A percentile compares a stretch with the other conserved stretches of the same genome.
These are phyloP conservation scores for Pygoscelis adeliae DNA, from an alignment of 2,113 vertebrate genomes.

Conservation along the genomic window DNA sequence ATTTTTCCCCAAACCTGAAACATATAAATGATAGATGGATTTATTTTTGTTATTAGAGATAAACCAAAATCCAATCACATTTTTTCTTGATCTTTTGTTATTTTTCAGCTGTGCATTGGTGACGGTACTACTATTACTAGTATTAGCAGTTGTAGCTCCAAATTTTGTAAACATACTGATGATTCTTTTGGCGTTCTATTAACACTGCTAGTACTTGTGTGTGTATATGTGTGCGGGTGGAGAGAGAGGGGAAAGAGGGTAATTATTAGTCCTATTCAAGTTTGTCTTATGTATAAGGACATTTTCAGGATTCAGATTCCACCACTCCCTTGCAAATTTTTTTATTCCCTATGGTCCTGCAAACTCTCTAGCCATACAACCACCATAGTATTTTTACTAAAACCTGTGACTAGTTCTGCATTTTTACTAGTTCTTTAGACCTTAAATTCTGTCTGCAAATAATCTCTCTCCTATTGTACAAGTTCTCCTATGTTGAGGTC, in stretches of 20 bases:
- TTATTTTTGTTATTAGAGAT: background rate
- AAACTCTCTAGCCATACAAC: background rate
- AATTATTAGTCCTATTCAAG: background rate
- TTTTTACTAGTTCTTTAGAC: background rate
- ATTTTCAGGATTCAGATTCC: background rate
- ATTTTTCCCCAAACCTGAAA: background rate
- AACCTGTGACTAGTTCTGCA: background rate
- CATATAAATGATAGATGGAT: background rate
- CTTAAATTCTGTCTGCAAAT: background rate
- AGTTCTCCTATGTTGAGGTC: background rate
- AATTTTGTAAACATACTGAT: background rate
- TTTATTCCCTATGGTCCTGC: background rate
- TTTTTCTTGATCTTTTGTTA: background rate
- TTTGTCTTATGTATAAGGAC: background rate
- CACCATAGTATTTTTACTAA: background rate
- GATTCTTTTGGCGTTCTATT: background rate
- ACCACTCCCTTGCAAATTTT: background rate
- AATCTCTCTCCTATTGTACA: background rate
- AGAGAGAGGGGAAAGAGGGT: background rate
- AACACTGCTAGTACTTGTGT: background rate
- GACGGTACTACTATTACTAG: background rate
- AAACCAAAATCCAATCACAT: background rate
- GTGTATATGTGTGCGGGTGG: rapidly evolving
- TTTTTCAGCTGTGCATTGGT: background rate
- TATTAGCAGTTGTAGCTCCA: background rate